Percentiles rank a stretch among this genome's conserved stretches.
Evolutionary conservation across 2,797 vertebrate species (phyloP).

Genomic region (Hemibagrus guttatus): DNA sequence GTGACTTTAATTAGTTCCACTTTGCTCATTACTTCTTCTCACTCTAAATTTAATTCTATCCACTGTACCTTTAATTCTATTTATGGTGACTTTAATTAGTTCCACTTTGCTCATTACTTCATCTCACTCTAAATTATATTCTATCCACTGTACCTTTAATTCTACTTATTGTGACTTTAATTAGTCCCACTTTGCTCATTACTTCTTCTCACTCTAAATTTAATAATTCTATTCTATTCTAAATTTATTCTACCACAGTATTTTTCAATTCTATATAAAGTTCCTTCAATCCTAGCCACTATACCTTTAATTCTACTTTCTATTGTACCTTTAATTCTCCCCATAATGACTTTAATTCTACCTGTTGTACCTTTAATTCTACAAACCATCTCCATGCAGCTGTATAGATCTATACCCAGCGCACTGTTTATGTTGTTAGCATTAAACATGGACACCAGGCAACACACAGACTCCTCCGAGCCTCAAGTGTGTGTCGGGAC

Average conservation of each 20-base stretch:
- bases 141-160: too few species aligned
- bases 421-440: neutral
- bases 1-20: too few species aligned
- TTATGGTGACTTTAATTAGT: too few species aligned
- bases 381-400: neutral
- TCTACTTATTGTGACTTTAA: neutral
- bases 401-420: too few species aligned
- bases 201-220: neutral
- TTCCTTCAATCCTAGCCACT: too few species aligned
- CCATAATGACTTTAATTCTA: neutral
- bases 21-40: too few species aligned
- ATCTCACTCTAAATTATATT: too few species aligned
- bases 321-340: neutral
- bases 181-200: neutral
- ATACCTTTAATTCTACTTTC: neutral
- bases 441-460: conserved; percentile 3
- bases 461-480: neutral
- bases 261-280: neutral
- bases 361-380: neutral
- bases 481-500: neutral
- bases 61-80: too few species aligned
- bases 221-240: too few species aligned
- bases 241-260: neutral
- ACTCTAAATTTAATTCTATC: too few species aligned
- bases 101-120: too few species aligned